Evolutionary conservation across 2,888 invertebrate genomes (phyloP).

Genomic region (Campaea margaritaria): DNA sequence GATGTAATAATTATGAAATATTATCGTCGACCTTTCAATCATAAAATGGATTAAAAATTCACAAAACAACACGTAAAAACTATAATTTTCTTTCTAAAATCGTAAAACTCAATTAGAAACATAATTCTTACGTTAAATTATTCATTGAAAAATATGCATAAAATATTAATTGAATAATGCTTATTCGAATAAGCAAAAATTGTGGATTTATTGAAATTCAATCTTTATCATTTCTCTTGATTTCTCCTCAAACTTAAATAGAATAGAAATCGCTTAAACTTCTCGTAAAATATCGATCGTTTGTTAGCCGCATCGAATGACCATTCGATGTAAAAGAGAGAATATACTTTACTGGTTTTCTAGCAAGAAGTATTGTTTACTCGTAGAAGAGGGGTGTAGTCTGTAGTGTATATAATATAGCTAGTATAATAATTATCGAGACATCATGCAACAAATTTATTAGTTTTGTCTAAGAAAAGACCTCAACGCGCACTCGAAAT

Average conservation of each 20-base stretch:
- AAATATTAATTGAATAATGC: slow-evolving; percentile 2
- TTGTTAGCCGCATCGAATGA: slow-evolving; percentile 9
- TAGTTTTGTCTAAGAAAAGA: slow-evolving; percentile 2
- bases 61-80: slow-evolving; percentile 3
- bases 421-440: too few relatives aligned
- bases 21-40: background rate
- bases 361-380: too few relatives aligned
- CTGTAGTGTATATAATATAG: too few relatives aligned
- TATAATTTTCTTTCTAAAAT: background rate
- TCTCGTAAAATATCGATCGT: slow-evolving; percentile 14
- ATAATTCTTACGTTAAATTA: slow-evolving; percentile 10
- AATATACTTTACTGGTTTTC: background rate
- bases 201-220: slow-evolving; percentile 17
- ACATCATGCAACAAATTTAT: too few relatives aligned
- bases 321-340: background rate
- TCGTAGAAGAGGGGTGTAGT: background rate
- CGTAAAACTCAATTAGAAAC: slow-evolving; percentile 11
- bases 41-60: slow-evolving; percentile 3
- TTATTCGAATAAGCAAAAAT: slow-evolving; percentile 11
- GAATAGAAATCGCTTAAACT: slow-evolving; percentile 20
- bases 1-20: background rate
- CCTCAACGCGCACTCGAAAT: slow-evolving; percentile 1
- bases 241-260: slow-evolving; percentile 17
- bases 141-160: background rate
- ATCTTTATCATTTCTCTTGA: slow-evolving; percentile 23